Base-by-base conservation (phyloP, 2,888 invertebrate species). In the Trimorus sp. region DNA sequence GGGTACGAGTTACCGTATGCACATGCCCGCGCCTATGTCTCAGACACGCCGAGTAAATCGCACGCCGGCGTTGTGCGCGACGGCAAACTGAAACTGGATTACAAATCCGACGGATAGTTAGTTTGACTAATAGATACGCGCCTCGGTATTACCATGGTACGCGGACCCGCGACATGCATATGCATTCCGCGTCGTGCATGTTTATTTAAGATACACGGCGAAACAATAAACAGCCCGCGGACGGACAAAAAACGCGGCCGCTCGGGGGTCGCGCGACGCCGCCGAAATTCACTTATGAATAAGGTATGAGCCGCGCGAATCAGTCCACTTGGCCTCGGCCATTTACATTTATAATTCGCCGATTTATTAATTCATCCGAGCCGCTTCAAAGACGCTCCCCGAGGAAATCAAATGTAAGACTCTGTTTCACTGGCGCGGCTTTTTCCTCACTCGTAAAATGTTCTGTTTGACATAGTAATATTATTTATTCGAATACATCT, bases 11-110 rank as follows among this genome's bases (percentile, higher is more conserved):
- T 77, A 70, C 63, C 68, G 51, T 82, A 73, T 76, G 71, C 70
- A 63, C 53, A 58, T 38, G 45, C 36, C 66, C 51, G 42, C 56
- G 71, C 75, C 63, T 66, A 71, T 59, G 62, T 73, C 66, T 82
- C 82, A 78, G 66, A 74, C 60, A 49, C 16, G 51, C 63, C 26
- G 26, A 26, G 4, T 26, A 77, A 76, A 79, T 82, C 79, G 66
- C 66, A 68, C 73, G 74, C 65, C 74, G 77, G 79, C 73, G 66
- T 77, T 77, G 70, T 66, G 49, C 74, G 60, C 79, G 73, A 83
- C 66, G 85, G 84, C 87, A 86, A 89, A 88, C 87, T 88, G 84
- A 87, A 89, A 89, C 88, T 89, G 85, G 84, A 89, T 89, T 88
- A 88, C 86, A 85, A 86, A 87, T 88, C 88, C 82, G 82, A 75